Evolutionary conservation across 2,797 vertebrate genomes (phyloP), one percentile per base, ranked within the genome.

Genomic region (Margarornis squamiger): DNA sequence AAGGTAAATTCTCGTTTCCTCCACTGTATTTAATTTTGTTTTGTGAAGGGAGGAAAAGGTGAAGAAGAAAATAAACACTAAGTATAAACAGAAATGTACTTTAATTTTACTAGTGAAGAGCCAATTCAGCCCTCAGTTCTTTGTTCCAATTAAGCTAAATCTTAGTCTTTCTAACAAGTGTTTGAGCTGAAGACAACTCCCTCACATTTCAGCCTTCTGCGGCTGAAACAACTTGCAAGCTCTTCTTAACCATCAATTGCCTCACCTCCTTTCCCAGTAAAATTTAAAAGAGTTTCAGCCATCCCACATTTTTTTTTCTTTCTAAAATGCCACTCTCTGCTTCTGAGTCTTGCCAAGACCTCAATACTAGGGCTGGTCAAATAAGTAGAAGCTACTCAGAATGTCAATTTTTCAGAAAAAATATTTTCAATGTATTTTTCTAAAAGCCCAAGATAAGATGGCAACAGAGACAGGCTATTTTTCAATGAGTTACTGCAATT

Each of bases 1-100:
- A 62, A 95, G 80, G 83, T 91, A 89, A 92, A 89, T 74, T 88
- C 61, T 87, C 46, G 45, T 81, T 83, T 76, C 30, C 63, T 41
- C 29, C 46, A 46, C 9, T 82, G 61, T 66, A 14, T 57, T 70
- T 59, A 77, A 72, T 93, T 95, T 80, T 86, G 57, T 38, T 88
- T 95, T 90, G 39, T 67, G 58, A 89, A 74, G 65, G 62, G 59
- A 79, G 59, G 57, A 57, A 77, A 88, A 83, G 2, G 24, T 4
- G 3, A 59, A 55, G 32, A 34, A 55, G 39, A 79, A 92, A 91
- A 81, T 38, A 91, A 91, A 84, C 43, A 63, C 19, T 19, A 58
- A 67, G 19, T 22, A 61, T 39, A 88, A 90, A 78, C 29, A 89
- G 1, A 84, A 86, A 45, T 0, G 0, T 46, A 39, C 17, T 82